Percentiles rank a stretch among this genome's conserved stretches.
Conservation (phyloP, 2,888 invertebrate species). For the Ophion ventricosus region DNA sequence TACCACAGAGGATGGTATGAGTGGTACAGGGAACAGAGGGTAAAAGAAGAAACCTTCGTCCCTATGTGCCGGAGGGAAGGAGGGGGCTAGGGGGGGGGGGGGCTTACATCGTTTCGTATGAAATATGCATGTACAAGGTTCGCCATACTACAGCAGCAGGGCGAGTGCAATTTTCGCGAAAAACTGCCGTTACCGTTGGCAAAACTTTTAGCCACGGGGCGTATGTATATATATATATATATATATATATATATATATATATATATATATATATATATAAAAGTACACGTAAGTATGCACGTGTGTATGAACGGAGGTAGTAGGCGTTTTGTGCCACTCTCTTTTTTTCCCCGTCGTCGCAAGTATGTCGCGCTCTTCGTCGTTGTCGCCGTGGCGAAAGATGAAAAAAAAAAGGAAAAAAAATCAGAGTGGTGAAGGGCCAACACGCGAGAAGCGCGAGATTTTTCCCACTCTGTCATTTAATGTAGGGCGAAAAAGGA, state of each 20-base stretch:
- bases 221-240: conserved; percentile 41
- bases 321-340: conserved; percentile 32
- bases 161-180: conserved; percentile 76
- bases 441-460: conserved; percentile 28
- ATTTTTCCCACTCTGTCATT: conserved; percentile 17
- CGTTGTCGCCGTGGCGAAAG: conserved; percentile 7
- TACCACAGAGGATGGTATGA: background rate
- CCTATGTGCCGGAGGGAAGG: conserved; percentile 67
- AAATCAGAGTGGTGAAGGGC: too few species aligned
- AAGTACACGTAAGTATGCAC: background rate
- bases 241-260: conserved; percentile 16
- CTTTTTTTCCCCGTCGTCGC: conserved; percentile 16
- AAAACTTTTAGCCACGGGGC: conserved; percentile 64
- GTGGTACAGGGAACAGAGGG: conserved; percentile 47
- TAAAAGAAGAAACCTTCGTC: conserved; percentile 70
- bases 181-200: conserved; percentile 71
- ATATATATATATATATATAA: conserved; percentile 34
- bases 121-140: conserved; percentile 80
- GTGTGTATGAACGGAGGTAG: conserved; percentile 11
- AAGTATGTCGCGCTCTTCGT: conserved; percentile 51
- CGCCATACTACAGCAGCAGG: conserved; percentile 39
- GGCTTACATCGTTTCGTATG: conserved; percentile 75
- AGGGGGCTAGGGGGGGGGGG: conserved; percentile 69
- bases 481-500: conserved; percentile 4
- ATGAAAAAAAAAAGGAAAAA: conserved; percentile 12